These are phyloP conservation scores for Spea multiplicata DNA, from an alignment of 2,113 vertebrate genomes.

Conservation along the genomic window DNA sequence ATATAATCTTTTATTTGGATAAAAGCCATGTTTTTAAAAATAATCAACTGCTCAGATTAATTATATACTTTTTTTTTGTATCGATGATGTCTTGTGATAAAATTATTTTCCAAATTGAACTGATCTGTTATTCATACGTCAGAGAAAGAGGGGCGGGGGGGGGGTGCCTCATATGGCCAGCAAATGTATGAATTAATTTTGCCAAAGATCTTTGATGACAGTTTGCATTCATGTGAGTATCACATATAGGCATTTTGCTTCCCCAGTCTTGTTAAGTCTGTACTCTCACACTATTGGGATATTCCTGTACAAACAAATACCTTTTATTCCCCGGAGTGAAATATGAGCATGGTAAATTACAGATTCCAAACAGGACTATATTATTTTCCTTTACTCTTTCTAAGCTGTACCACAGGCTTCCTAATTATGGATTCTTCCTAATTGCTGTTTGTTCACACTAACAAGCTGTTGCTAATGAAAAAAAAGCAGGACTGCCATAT, in stretches of 20 bases:
- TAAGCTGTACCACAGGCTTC: conserved; percentile 9
- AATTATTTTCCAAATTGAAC: background rate
- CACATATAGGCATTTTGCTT: background rate
- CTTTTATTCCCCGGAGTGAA: conserved; percentile 18
- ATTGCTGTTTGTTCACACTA: conserved; percentile 27
- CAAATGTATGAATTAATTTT: conserved; percentile 17
- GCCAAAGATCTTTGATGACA: background rate
- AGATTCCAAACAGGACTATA: conserved; percentile 30
- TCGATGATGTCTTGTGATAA: too few species aligned
- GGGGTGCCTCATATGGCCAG: conserved; percentile 16
- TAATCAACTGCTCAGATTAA: too few species aligned
- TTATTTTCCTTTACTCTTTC: conserved; percentile 10
- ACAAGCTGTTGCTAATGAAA: conserved; percentile 16
- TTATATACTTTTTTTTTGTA: too few species aligned
- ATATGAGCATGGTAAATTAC: conserved; percentile 13
- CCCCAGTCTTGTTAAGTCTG: background rate
- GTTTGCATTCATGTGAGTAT: background rate
- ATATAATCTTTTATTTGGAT: too few species aligned
- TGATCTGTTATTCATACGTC: conserved; percentile 15
- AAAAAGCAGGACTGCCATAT: conserved; percentile 16
- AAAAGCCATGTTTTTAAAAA: too few species aligned
- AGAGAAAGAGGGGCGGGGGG: background rate
- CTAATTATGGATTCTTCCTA: conserved; percentile 11
- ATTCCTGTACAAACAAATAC: conserved; percentile 15
- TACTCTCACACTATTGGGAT: conserved; percentile 15